Percentiles rank a stretch among this genome's conserved stretches.
Conservation (phyloP, 1,140 invertebrate species). For the Lepidurus packardi region DNA sequence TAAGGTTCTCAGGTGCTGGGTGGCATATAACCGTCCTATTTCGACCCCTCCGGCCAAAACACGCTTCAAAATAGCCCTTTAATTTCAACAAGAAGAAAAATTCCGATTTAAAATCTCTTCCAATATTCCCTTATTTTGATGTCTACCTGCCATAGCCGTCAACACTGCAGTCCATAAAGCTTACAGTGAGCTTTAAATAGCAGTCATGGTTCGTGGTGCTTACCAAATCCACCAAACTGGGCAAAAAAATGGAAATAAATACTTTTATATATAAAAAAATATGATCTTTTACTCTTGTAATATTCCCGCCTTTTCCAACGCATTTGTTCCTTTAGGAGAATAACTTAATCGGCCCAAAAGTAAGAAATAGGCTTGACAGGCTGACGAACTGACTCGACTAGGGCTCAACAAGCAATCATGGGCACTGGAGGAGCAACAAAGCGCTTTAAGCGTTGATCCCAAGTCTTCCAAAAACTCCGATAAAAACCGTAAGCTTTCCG, state of each 20-base stretch:
- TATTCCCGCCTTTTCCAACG: constrained; percentile 24
- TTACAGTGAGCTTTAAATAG: constrained; percentile 86
- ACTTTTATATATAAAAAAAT: constrained; percentile 37
- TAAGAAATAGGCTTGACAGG: constrained; percentile 89
- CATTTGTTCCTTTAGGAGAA: constrained; percentile 33
- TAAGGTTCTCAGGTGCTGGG: constrained; percentile 79
- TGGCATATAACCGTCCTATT: constrained; percentile 77
- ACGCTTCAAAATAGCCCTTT: constrained; percentile 57
- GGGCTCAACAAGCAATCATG: constrained; percentile 86
- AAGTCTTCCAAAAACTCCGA: constrained; percentile 77
- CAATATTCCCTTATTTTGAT: constrained; percentile 36
- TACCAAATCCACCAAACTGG: constrained; percentile 69
- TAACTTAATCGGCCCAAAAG: constrained; percentile 77
- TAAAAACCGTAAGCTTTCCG: constrained; percentile 53
- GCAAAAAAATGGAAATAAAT: constrained; percentile 40
- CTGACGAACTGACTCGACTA: constrained; percentile 74
- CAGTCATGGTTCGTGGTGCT: constrained; percentile 78
- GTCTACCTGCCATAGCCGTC: constrained; percentile 61
- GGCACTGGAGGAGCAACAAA: constrained; percentile 57
- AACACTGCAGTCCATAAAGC: constrained; percentile 75
- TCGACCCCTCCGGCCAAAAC: constrained; percentile 61
- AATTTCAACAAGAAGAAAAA: not conserved
- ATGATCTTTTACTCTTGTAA: constrained; percentile 2
- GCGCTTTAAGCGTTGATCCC: constrained; percentile 63
- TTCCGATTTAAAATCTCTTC: not conserved